Percentiles rank a stretch among this genome's conserved stretches.
phyloP scores from a whole-genome alignment of 2,888 invertebrate genomes.

The Oligia strigilis region DNA sequence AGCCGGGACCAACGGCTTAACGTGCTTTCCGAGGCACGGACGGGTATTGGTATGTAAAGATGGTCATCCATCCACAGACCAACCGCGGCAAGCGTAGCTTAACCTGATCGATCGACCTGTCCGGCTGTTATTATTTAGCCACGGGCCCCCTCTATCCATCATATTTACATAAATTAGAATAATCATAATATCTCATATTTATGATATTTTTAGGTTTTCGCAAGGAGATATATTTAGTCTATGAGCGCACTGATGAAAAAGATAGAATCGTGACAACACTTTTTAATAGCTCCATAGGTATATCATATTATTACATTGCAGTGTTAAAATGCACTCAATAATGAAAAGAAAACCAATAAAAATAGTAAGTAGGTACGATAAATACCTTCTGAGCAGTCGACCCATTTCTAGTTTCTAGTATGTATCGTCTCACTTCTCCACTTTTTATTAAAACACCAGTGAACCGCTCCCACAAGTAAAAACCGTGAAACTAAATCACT shows the following conservation, averaged over 20 bases:
- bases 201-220: not conserved
- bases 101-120: too few species aligned
- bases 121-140: too few species aligned
- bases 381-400: constrained; percentile 35
- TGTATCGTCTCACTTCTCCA: not conserved
- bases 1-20: too few species aligned
- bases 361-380: not conserved
- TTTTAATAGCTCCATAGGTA: not conserved
- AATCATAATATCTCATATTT: not conserved
- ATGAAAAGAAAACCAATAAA: not conserved
- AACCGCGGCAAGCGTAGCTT: too few species aligned
- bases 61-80: too few species aligned
- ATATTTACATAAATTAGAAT: not conserved
- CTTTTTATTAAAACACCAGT: not conserved
- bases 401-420: constrained; percentile 27
- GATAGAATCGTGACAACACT: too few species aligned
- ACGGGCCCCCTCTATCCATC: not conserved
- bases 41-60: too few species aligned
- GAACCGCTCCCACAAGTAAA: constrained; percentile 4
- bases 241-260: not conserved
- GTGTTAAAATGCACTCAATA: not conserved
- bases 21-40: too few species aligned
- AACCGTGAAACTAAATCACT: constrained; percentile 23
- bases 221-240: not conserved
- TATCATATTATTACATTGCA: not conserved